Percentiles rank a stretch among this genome's conserved stretches.
Evolutionary conservation across 1,140 invertebrate genomes (phyloP).

Genomic region (Ylistrum balloti): DNA sequence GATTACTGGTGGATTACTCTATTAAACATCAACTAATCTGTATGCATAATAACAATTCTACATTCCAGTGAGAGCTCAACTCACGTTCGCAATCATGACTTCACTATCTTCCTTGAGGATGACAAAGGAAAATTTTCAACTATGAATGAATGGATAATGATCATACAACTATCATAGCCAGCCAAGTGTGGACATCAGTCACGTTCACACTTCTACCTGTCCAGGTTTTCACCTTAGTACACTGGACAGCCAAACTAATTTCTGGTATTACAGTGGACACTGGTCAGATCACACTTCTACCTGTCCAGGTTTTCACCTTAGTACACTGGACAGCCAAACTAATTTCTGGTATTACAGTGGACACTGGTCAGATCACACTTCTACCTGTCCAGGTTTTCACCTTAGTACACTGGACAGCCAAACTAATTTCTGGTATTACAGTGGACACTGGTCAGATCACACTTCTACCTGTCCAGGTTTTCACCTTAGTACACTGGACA

Average conservation of each 20-base stretch:
- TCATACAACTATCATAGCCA: background rate
- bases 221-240: background rate
- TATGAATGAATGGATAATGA: background rate
- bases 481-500: background rate
- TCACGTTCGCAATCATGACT: conserved; percentile 31
- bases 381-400: too few relatives aligned
- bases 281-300: too few relatives aligned
- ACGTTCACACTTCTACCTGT: background rate
- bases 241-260: background rate
- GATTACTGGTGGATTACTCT: background rate
- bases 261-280: too few relatives aligned
- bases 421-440: too few relatives aligned
- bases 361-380: too few relatives aligned
- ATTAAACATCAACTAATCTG: background rate
- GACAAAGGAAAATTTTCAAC: background rate
- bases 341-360: too few relatives aligned
- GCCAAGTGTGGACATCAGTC: background rate
- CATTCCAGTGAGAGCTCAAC: background rate
- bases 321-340: too few relatives aligned
- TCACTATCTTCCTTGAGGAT: background rate
- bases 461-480: background rate
- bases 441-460: background rate
- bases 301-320: too few relatives aligned
- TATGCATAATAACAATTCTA: conserved; percentile 19
- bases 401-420: too few relatives aligned